Evolutionary conservation across 2,797 vertebrate genomes (phyloP).

Genomic region (Sebastes steindachneri): DNA sequence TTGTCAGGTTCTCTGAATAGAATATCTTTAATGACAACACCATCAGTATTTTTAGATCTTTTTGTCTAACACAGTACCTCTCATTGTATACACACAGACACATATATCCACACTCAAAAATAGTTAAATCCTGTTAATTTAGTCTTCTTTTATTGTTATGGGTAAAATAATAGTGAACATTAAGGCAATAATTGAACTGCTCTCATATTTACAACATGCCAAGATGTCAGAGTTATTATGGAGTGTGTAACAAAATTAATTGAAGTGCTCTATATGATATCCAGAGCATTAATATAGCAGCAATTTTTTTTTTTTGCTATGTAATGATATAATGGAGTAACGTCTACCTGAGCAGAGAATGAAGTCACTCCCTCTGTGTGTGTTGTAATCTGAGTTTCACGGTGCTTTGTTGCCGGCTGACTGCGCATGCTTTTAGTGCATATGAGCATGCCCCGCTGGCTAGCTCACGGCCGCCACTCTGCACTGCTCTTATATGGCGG

Average conservation of each 20-base stretch:
- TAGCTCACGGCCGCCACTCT: too few species aligned
- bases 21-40: background rate
- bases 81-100: background rate
- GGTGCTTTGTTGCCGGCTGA: too few species aligned
- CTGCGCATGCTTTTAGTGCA: fast-evolving
- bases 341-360: too few species aligned
- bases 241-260: too few species aligned
- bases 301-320: background rate
- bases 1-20: conserved; percentile 1
- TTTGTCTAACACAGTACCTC: background rate
- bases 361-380: too few species aligned
- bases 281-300: too few species aligned
- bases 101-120: background rate
- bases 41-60: background rate
- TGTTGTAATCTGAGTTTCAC: too few species aligned
- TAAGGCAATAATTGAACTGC: background rate
- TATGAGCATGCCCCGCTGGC: too few species aligned
- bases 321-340: too few species aligned
- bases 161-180: background rate
- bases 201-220: conserved; percentile 11
- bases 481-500: too few species aligned
- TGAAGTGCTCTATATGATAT: too few species aligned
- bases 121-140: background rate
- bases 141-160: background rate
- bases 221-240: background rate